Base-by-base conservation (phyloP, 1,140 invertebrate species). In the Maconellicoccus hirsutus region DNA sequence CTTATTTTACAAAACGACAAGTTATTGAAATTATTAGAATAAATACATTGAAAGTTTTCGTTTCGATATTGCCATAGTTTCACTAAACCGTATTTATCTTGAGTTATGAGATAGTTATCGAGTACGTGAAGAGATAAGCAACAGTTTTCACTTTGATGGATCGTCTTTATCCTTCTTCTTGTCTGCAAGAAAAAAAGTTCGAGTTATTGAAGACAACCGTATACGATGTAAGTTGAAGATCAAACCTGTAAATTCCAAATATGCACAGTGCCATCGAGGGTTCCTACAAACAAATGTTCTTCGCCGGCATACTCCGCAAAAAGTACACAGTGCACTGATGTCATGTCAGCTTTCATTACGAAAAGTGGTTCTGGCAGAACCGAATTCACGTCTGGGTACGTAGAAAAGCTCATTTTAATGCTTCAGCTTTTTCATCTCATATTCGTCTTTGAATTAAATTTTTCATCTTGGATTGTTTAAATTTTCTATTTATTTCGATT, bases 61-160 rank as follows among this genome's bases (percentile, higher is more conserved):
- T 66, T 23, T 4, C 3, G 22, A 19, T 10, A 25, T 3, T 23
- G 1, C 61, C 61, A 66, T 2, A 66, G 1, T 23, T 26, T 22
- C 3, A 66, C 3, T 8, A 23, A 22, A 66, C 61, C 10, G 19
- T 3, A 3, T 26, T 66, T 66, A 26, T 66, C 61, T 16, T 66
- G 61, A 19, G 61, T 66, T 66, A 66, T 14, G 1, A 66, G 25
- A 25, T 66, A 16, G 6, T 12, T 8, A 19, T 26, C 22, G 10
- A 66, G 3, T 10, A 66, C 21, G 19, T 66, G 61, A 1, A 66
- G 25, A 66, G 61, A 66, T 66, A 66, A 66, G 16, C 61, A 66
- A 12, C 14, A 22, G 10, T 8, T 25, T 8, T 66, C 25, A 19
- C 61, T 26, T 25, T 25, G 21, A 12, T 23, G 8, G 16, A 66